phyloP scores from a whole-genome alignment of 2,797 vertebrate genomes.

The Limosa lapponica region DNA sequence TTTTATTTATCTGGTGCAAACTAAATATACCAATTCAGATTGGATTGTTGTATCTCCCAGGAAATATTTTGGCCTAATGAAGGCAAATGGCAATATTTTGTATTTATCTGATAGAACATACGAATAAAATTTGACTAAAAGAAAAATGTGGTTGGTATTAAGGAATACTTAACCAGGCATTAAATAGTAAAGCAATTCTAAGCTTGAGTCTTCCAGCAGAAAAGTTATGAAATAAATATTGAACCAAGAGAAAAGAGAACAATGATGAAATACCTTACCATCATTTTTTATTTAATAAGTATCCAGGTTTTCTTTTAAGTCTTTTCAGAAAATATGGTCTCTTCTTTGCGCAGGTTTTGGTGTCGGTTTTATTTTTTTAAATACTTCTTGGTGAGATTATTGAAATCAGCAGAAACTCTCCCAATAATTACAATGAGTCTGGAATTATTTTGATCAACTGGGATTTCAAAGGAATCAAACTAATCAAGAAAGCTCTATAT shows the following conservation, averaged over 20 bases:
- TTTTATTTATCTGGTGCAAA: background rate
- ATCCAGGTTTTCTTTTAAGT: background rate
- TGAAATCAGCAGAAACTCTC: background rate
- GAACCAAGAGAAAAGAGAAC: background rate
- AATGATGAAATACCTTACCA: background rate
- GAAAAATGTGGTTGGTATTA: background rate
- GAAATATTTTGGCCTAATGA: background rate
- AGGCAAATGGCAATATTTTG: background rate
- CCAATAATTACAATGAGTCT: background rate
- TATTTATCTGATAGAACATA: background rate
- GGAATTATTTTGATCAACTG: background rate
- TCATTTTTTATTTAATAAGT: background rate
- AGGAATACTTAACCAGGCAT: background rate
- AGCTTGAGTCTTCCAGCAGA: background rate
- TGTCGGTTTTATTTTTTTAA: background rate
- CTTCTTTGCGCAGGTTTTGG: background rate
- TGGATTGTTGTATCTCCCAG: background rate
- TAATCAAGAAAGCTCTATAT: background rate
- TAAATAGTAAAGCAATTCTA: background rate
- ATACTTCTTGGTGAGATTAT: background rate
- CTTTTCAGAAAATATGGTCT: background rate
- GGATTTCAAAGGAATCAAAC: background rate
- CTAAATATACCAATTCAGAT: background rate
- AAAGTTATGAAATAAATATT: background rate
- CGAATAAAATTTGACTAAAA: background rate